Conservation (phyloP, 2,113 vertebrate species). For the Lipophrys pholis region DNA sequence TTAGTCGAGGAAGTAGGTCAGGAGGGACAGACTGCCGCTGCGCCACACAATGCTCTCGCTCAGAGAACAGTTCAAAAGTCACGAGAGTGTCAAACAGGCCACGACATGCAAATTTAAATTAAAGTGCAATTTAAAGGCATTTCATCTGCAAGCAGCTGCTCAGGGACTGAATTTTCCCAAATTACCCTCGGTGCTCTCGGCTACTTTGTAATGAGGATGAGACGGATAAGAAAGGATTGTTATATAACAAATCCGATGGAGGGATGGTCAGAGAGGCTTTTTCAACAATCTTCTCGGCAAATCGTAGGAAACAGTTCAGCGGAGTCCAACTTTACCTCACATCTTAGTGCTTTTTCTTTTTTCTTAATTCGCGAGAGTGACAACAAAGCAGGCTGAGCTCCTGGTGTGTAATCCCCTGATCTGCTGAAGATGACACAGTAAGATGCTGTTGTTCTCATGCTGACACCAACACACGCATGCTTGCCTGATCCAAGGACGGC, state of each 20-base stretch:
- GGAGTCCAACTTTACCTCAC: background rate
- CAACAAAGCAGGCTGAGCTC: slow-evolving; percentile 56
- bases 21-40: slow-evolving; percentile 65
- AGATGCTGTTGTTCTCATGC: slow-evolving; percentile 68
- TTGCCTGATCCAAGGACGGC: slow-evolving; percentile 21
- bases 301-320: background rate
- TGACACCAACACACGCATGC: slow-evolving; percentile 22
- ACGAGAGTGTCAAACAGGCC: slow-evolving; percentile 18
- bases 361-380: slow-evolving; percentile 53
- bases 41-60: slow-evolving; percentile 30
- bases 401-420: slow-evolving; percentile 75
- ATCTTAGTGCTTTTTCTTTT: slow-evolving; percentile 35
- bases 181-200: slow-evolving; percentile 36
- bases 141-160: slow-evolving; percentile 23
- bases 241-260: slow-evolving; percentile 12
- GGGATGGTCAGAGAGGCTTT: slow-evolving; percentile 1
- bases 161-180: slow-evolving; percentile 10
- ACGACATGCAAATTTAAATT: slow-evolving; percentile 1
- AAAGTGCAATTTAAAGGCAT: slow-evolving; percentile 13
- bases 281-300: background rate
- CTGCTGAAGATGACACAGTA: slow-evolving; percentile 69
- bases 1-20: slow-evolving; percentile 80
- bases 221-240: background rate
- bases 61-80: slow-evolving; percentile 53
- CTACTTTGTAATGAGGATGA: slow-evolving; percentile 28